phyloP scores from a whole-genome alignment of 1,140 invertebrate species.

The Mya arenaria region DNA sequence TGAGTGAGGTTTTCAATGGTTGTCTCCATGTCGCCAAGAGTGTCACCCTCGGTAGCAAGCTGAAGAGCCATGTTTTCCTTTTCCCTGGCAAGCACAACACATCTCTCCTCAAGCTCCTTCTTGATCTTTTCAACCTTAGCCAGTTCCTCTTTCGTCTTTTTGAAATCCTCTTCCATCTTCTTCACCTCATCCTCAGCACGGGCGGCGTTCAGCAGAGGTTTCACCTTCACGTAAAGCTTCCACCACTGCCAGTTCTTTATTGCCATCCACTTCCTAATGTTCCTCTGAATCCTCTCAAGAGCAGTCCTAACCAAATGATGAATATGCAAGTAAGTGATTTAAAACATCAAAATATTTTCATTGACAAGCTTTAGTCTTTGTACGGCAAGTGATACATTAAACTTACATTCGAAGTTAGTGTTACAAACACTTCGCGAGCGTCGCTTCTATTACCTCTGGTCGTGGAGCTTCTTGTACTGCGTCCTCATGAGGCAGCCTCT shows the following conservation, averaged over 20 bases:
- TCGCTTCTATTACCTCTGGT: constrained; percentile 89
- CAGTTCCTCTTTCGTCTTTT: constrained; percentile 95
- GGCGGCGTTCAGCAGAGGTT: constrained; percentile 98
- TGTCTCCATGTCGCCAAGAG: constrained; percentile 92
- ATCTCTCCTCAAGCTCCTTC: constrained; percentile 96
- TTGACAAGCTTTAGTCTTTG: too few relatives aligned
- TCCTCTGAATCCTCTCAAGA: constrained; percentile 98
- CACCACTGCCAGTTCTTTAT: constrained; percentile 99
- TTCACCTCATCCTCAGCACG: constrained; percentile 99
- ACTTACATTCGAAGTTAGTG: background rate
- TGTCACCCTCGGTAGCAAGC: constrained; percentile 86
- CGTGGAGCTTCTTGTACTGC: constrained; percentile 97
- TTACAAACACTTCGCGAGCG: background rate
- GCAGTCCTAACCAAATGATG: constrained; percentile 86
- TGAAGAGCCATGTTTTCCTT: constrained; percentile 93
- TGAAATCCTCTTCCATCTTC: constrained; percentile 96
- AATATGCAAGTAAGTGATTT: too few relatives aligned
- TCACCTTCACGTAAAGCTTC: constrained; percentile 98
- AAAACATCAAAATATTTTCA: too few relatives aligned
- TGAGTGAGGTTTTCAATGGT: constrained; percentile 93
- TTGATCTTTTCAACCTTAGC: constrained; percentile 96
- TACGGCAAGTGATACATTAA: too few relatives aligned
- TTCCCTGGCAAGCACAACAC: constrained; percentile 91
- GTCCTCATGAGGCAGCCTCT: constrained; percentile 91
- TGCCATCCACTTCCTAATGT: constrained; percentile 98